Percentiles rank a stretch among this genome's conserved stretches.
Evolutionary conservation across 2,888 invertebrate genomes (phyloP).

Genomic region (Sturmia bella): DNA sequence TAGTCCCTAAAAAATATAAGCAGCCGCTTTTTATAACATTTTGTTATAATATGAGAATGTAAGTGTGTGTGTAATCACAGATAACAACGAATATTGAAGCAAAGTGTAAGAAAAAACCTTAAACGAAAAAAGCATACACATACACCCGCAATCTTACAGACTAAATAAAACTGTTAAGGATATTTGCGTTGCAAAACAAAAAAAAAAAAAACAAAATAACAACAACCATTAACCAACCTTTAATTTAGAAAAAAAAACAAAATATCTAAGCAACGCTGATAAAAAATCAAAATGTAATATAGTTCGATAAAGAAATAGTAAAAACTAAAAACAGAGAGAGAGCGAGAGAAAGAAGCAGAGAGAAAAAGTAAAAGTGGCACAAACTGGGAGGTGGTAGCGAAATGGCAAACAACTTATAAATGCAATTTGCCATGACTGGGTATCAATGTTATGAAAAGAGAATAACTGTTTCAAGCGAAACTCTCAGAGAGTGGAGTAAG

Average conservation of each 20-base stretch:
- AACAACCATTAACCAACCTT: slow-evolving; percentile 34
- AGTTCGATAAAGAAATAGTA: slow-evolving; percentile 10
- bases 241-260: slow-evolving; percentile 15
- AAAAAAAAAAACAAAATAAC: no score
- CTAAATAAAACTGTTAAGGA: slow-evolving; percentile 32
- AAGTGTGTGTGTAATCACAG: slow-evolving; percentile 7
- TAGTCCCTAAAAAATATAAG: slow-evolving; percentile 24
- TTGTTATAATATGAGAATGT: slow-evolving; percentile 21
- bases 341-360: neutral
- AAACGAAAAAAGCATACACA: slow-evolving; percentile 21
- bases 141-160: slow-evolving; percentile 12
- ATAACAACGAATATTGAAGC: slow-evolving; percentile 40
- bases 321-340: neutral
- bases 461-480: slow-evolving; percentile 49
- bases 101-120: slow-evolving; percentile 49
- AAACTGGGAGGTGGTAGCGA: slow-evolving; percentile 61
- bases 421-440: slow-evolving; percentile 50
- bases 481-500: neutral
- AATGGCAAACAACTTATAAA: slow-evolving; percentile 2
- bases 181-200: slow-evolving; percentile 48
- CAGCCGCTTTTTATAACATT: slow-evolving; percentile 44
- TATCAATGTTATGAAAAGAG: slow-evolving; percentile 65
- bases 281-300: slow-evolving; percentile 13
- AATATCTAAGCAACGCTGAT: neutral
- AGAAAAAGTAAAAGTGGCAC: slow-evolving; percentile 56